A percentile compares a stretch with the other conserved stretches of the same genome.
Conservation (phyloP, 2,888 invertebrate species). For the Copidosoma aretas region DNA sequence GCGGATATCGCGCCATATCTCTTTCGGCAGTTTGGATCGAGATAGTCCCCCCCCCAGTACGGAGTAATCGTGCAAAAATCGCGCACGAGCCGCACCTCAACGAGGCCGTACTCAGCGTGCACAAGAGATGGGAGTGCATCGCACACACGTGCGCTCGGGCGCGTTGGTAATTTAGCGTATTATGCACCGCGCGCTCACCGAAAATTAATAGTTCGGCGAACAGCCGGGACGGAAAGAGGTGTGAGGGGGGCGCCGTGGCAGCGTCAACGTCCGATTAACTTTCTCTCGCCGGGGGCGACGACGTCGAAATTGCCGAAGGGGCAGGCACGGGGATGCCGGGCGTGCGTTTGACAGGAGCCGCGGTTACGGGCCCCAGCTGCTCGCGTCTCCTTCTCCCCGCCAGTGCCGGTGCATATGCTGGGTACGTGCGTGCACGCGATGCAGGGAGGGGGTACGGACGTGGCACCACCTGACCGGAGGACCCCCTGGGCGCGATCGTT, state of each 20-base stretch:
- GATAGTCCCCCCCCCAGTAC: background rate
- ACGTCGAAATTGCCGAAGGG: constrained; percentile 23
- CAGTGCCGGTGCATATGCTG: no score
- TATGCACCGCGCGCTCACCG: background rate
- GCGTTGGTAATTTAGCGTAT: constrained; percentile 17
- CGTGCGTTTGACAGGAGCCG: constrained; percentile 47
- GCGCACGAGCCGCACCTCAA: no score
- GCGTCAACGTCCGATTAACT: constrained; percentile 50
- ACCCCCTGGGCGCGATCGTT: no score
- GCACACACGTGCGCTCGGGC: no score
- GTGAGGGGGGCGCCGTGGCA: background rate
- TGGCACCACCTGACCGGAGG: no score
- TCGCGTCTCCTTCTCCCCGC: no score
- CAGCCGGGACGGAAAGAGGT: background rate
- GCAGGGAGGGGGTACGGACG: no score
- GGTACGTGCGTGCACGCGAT: no score
- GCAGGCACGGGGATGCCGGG: constrained; percentile 23
- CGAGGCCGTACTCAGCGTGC: no score
- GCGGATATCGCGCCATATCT: background rate
- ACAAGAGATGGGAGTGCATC: no score
- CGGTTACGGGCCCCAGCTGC: background rate
- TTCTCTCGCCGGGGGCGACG: constrained; percentile 42
- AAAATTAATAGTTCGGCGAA: constrained; percentile 34
- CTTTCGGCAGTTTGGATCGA: background rate
- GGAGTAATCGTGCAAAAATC: background rate